Evolutionary conservation across 64 coral and sea anemone species (phyloP), one percentile per base, ranked within the genome.

Genomic region (Montipora foliosa): DNA sequence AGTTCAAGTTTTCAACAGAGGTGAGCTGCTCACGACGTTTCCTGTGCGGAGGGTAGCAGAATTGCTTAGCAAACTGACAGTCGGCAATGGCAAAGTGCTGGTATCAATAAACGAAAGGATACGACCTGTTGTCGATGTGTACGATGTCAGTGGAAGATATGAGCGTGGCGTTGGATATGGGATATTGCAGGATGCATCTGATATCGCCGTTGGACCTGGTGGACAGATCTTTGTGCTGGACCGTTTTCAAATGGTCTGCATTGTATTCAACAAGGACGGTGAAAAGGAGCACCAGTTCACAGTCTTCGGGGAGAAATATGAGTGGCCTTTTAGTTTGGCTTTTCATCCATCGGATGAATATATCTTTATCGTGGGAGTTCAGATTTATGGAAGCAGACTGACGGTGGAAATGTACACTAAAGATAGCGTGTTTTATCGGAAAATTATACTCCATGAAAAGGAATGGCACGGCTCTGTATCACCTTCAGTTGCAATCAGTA

Each of bases 221-320:
- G 48, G 76, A 6, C 73, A n/a, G 4, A 3, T 88, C 45, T 11
- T 94, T 46, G 37, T 94, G 10, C n/a, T 83, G 53, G 86, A 94
- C 17, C 0, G 13, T 37, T 37, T 37, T 37, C 37, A 37, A 37
- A 37, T 37, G 37, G 6, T 3, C 3, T 24, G 16, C 8, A 5
- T 12, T 55, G 85, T 89, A 16, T 89, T 94, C 16, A 89, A 8
- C 73, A 24, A 17, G n/a, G 17, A 67, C 6, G 81, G 86, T 47
- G 15, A 75, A 4, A 47, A 71, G 1, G 50, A 74, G 0, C 22
- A 57, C 3, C 8, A 94, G 77, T 89, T 94, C 49, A 2, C 9
- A 5, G 46, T 76, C 44, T 46, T 14, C 44, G 37, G 71, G 3
- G 15, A 74, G 6, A 25, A 25, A 62, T 49, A 60, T 71, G 55